phyloP scores from a whole-genome alignment of 1,140 invertebrate species.

The Drosophila albomicans region DNA sequence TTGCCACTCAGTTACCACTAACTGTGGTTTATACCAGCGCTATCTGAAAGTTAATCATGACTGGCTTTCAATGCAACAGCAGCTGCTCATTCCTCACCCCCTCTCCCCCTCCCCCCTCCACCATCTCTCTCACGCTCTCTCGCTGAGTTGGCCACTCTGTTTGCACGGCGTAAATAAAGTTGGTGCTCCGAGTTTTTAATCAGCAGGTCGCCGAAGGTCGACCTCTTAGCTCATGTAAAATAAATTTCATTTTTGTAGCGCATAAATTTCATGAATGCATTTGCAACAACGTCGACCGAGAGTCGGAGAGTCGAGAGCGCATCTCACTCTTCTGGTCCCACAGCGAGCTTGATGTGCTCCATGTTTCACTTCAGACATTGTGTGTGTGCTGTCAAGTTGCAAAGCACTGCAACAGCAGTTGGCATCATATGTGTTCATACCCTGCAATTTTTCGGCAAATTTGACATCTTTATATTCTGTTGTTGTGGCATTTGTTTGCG shows the following conservation, averaged over 20 bases:
- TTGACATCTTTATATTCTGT: no score
- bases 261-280: conserved; percentile 74
- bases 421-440: background rate
- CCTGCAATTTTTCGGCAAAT: background rate
- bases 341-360: conserved; percentile 5
- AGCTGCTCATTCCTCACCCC: background rate
- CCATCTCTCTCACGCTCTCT: no score
- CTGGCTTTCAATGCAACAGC: conserved; percentile 58
- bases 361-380: conserved; percentile 9
- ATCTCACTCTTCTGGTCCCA: background rate
- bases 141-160: conserved; percentile 36
- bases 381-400: background rate
- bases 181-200: conserved; percentile 58
- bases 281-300: conserved; percentile 12
- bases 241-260: conserved; percentile 70
- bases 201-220: conserved; percentile 65
- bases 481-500: no score
- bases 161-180: conserved; percentile 66
- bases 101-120: no score
- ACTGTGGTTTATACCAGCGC: conserved; percentile 28
- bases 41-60: conserved; percentile 74
- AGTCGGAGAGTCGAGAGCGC: background rate
- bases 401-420: background rate
- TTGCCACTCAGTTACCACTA: conserved; percentile 9
- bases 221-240: conserved; percentile 63